Evolutionary conservation across 2,888 invertebrate genomes (phyloP), one percentile per base, ranked within the genome.

Genomic region (Macrosoma leucophasiata): DNA sequence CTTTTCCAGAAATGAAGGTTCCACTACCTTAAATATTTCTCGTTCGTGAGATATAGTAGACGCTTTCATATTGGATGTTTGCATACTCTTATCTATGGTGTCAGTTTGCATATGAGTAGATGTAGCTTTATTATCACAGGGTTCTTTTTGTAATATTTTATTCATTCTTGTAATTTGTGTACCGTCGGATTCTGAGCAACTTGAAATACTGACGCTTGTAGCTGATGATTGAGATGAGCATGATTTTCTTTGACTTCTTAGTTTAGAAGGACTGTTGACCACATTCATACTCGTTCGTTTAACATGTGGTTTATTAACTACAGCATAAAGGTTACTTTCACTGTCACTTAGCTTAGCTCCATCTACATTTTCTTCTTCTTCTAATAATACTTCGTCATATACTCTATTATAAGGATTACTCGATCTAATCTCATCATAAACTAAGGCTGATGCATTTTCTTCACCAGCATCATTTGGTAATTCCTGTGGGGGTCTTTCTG

Each of bases 21-120:
- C 90, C 9, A 91, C 84, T 22, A 91, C 77, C 58, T 89, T 88
- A 31, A 89, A 76, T 7, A 87, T 58, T 47, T 88, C 87, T 58
- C 66, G 73, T 53, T 86, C 55, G 39, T 76, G 71, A 12, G 73
- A 64, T 18, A 70, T 50, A 15, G 55, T 65, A 14, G 77, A 73
- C 9, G 68, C 41, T 40, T 74, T 68, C 55, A 87, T 76, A 41
- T 74, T 79, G 1, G 90, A 90, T 4, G 92, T 93, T 71, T 93
- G 92, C 75, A 92, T 92, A 55, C 92, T 91, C 58, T 89, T 88
- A 54, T 91, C 91, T 52, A 89, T 85, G 51, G 89, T 87, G 47
- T 85, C 77, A 13, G 82, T 62, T 30, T 87, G 85, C 39, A 86
- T 69, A 52, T 86, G 86, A 13, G 86, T 86, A 13, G 85, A 82